Conservation (phyloP, 1,140 invertebrate genomes). For the Trichoplusia ni region DNA sequence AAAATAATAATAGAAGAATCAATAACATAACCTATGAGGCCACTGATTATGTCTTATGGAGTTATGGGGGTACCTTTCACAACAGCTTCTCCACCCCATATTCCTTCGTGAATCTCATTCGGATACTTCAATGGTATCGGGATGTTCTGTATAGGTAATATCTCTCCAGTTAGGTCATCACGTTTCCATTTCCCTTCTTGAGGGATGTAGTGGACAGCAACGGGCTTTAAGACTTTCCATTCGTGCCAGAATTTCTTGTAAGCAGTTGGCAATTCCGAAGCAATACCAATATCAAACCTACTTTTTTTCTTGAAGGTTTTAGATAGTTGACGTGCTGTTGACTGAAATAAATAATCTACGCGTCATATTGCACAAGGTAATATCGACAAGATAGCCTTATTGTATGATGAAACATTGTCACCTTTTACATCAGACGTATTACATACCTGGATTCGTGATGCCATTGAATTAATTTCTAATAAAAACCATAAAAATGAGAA, state of each 20-base stretch:
- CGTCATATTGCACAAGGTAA: constrained; percentile 39
- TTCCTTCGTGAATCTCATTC: constrained; percentile 90
- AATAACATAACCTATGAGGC: constrained; percentile 12
- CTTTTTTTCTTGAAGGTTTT: constrained; percentile 75
- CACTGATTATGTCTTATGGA: no score
- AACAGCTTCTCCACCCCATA: constrained; percentile 98
- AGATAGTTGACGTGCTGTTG: constrained; percentile 69
- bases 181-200: constrained; percentile 88
- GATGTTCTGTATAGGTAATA: constrained; percentile 88
- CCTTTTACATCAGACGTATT: background rate
- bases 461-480: constrained; percentile 58
- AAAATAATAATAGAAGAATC: constrained; percentile 22
- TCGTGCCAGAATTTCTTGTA: constrained; percentile 95
- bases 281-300: constrained; percentile 84
- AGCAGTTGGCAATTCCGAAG: constrained; percentile 88
- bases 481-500: constrained; percentile 27
- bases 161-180: constrained; percentile 87
- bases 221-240: constrained; percentile 88
- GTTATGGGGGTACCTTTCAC: constrained; percentile 84
- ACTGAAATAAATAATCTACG: constrained; percentile 51
- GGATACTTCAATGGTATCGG: constrained; percentile 91
- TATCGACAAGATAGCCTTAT: constrained; percentile 34
- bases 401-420: constrained; percentile 52
- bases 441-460: constrained; percentile 70
- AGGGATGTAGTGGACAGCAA: constrained; percentile 93